Percentiles rank a stretch among this genome's conserved stretches.
phyloP scores from a whole-genome alignment of 2,113 vertebrate species.

The Aix galericulata region DNA sequence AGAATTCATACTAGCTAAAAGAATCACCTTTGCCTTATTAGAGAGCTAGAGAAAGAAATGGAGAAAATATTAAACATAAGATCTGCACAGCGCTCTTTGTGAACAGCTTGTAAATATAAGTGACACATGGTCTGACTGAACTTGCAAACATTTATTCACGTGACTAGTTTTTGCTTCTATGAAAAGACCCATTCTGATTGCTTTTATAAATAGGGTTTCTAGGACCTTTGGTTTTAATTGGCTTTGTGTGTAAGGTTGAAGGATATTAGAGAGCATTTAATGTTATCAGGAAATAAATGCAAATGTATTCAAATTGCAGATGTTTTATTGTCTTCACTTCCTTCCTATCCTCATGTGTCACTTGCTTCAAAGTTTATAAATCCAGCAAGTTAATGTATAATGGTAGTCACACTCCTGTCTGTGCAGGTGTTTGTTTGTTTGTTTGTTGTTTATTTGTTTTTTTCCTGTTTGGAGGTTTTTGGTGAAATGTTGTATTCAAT shows the following conservation, averaged over 20 bases:
- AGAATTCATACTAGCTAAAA: neutral
- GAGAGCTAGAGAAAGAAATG: neutral
- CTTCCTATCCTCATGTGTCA: neutral
- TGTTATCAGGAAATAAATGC: neutral
- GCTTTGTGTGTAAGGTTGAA: neutral
- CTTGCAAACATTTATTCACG: neutral
- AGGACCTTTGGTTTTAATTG: neutral
- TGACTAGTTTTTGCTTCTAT: neutral
- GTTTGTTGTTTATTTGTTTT: neutral
- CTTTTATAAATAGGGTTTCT: neutral
- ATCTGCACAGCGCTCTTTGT: neutral
- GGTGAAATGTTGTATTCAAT: neutral
- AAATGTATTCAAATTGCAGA: conserved; percentile 36
- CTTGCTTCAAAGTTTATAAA: neutral
- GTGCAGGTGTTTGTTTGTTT: neutral
- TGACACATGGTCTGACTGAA: neutral
- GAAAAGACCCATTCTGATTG: neutral
- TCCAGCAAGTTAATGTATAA: neutral
- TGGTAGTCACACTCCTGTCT: neutral
- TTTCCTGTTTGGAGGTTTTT: neutral
- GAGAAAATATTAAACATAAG: too few species aligned
- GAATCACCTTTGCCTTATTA: neutral
- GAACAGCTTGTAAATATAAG: neutral
- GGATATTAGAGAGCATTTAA: neutral
- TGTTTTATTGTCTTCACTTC: neutral